Percentiles rank a stretch among this genome's conserved stretches.
These are phyloP conservation scores for Parelbella ahira DNA, from an alignment of 2,888 invertebrate species.

Conservation along the genomic window DNA sequence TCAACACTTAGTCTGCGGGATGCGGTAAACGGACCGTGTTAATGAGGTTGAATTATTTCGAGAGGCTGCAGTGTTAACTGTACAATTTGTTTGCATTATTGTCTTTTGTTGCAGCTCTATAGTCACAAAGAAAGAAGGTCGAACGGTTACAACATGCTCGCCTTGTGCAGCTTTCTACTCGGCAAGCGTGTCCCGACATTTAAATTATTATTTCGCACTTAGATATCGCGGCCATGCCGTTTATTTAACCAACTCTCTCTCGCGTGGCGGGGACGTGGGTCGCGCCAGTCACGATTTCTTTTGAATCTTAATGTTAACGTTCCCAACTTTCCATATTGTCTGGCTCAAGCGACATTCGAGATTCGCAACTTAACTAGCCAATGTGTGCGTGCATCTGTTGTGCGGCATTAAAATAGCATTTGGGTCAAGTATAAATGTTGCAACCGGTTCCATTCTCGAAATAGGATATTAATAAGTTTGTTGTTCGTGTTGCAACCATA, in stretches of 20 bases:
- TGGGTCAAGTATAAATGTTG: slow-evolving; percentile 65
- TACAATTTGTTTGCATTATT: slow-evolving; percentile 57
- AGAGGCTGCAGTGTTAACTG: slow-evolving; percentile 53
- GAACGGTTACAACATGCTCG: slow-evolving; percentile 72
- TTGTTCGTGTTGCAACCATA: slow-evolving; percentile 24
- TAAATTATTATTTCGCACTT: slow-evolving; percentile 73
- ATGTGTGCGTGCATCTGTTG: slow-evolving; percentile 43
- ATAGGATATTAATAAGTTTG: slow-evolving; percentile 36
- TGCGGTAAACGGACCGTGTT: slow-evolving; percentile 63
- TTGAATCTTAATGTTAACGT: slow-evolving; percentile 48
- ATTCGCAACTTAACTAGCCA: slow-evolving; percentile 41
- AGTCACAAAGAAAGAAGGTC: slow-evolving; percentile 75
- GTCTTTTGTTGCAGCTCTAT: slow-evolving; percentile 60
- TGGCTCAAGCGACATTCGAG: slow-evolving; percentile 30
- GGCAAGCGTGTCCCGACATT: slow-evolving; percentile 74
- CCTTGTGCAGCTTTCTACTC: slow-evolving; percentile 79
- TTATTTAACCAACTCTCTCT: slow-evolving; percentile 67
- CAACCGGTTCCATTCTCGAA: slow-evolving; percentile 53
- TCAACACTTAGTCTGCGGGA: slow-evolving; percentile 52
- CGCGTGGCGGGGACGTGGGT: slow-evolving; percentile 63
- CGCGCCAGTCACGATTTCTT: slow-evolving; percentile 71
- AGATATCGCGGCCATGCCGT: slow-evolving; percentile 61
- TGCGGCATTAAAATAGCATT: slow-evolving; percentile 49
- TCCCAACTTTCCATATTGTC: slow-evolving; percentile 56
- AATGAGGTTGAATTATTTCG: slow-evolving; percentile 64